Base-by-base conservation (phyloP, 2,888 invertebrate species). In the Aphidius colemani region DNA sequence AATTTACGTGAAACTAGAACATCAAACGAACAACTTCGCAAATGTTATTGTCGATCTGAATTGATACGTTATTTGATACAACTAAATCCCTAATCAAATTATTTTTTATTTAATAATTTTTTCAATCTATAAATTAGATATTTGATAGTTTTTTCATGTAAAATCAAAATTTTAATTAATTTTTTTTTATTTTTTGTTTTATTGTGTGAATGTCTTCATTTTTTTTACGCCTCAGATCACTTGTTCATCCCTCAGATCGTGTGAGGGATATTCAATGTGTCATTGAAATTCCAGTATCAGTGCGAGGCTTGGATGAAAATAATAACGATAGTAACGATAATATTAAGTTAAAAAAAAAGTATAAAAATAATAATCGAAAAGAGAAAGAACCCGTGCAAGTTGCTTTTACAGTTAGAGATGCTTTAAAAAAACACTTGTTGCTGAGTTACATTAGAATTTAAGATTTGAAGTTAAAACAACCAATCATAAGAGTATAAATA, bases 371-470 rank as follows among this genome's bases (percentile, higher is more conserved):
- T 30, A 49, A 58, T 48, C 58, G 58, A 9, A 7, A 11, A 13
- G 9, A 53, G 43, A 30, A 30, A 30, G 30, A 30, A 30, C 30
- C 30, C 30, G 30, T 30, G 5, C 30, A 30, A 30, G 30, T 30
- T 30, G 30, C 30, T 30, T 30, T 30, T 30, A 30, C 30, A 30
- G 3, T 30, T 30, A 30, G 40, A 53, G 13, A 41, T 13, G 18
- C 55, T 18, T 60, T 53, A 59, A 43, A 39, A 40, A 49, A 64
- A 61, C 50, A 48, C 55, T 66, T 71, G 70, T 72, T 73, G 74
- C 73, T 75, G 72, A 76, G 74, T 75, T 73, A 71, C 70, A 66
- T 63, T 40, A 67, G 44, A 56, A 30, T n/a, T 64, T 64, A 65
- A 61, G 50, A 53, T 40, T 9, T 59, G 39, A 40, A 53, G n/a